Evolutionary conservation across 2,888 invertebrate genomes (phyloP).

Genomic region (Eristalinus aeneus): DNA sequence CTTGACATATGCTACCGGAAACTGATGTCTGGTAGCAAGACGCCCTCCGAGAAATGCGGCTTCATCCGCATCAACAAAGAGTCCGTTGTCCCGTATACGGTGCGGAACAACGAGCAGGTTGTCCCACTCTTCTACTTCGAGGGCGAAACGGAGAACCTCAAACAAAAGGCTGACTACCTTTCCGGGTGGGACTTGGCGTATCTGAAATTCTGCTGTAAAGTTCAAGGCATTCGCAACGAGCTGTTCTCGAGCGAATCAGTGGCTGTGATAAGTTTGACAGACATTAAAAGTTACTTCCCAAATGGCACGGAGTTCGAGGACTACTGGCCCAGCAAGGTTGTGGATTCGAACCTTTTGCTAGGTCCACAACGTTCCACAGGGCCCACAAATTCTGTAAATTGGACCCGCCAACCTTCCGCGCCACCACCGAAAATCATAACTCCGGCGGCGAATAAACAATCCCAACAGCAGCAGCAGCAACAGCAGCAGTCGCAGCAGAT

Average conservation of each 20-base stretch:
- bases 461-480: conserved; percentile 74
- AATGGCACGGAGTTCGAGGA: conserved; percentile 94
- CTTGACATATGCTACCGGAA: conserved; percentile 94
- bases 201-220: conserved; percentile 96
- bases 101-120: conserved; percentile 90
- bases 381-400: conserved; percentile 84
- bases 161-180: conserved; percentile 91
- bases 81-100: conserved; percentile 95
- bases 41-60: conserved; percentile 90
- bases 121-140: conserved; percentile 94
- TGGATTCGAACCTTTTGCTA: conserved; percentile 90
- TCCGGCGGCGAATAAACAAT: conserved; percentile 72
- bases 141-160: conserved; percentile 95
- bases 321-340: conserved; percentile 95
- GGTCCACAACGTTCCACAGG: conserved; percentile 83
- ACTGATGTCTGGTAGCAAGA: conserved; percentile 86
- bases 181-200: conserved; percentile 96
- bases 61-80: conserved; percentile 96
- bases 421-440: conserved; percentile 83
- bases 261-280: conserved; percentile 93
- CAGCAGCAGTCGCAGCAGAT: conserved; percentile 73
- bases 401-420: conserved; percentile 89
- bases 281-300: conserved; percentile 95
- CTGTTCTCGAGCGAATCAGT: conserved; percentile 95
- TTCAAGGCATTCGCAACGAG: conserved; percentile 95